Conservation (phyloP, 2,797 vertebrate genomes). For the Syngnathus acus region DNA sequence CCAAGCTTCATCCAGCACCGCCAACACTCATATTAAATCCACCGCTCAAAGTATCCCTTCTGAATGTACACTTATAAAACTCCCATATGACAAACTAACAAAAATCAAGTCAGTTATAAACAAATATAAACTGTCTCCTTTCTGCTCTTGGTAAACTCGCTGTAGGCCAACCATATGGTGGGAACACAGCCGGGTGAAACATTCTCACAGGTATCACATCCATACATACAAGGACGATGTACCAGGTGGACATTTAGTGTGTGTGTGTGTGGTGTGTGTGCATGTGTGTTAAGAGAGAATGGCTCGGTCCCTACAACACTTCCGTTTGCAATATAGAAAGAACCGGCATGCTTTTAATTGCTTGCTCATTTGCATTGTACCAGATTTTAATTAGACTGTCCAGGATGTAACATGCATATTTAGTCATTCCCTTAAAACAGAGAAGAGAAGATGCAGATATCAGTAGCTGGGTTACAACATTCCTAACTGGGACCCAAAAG, state of each 20-base stretch:
- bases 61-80: background rate
- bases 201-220: background rate
- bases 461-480: too few relatives aligned
- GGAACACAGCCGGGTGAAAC: background rate
- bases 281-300: background rate
- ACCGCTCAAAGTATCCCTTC: background rate
- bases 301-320: background rate
- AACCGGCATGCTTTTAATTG: background rate
- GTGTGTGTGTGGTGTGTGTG: background rate
- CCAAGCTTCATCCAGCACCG: constrained; percentile 3
- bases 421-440: background rate
- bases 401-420: background rate
- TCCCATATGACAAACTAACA: background rate
- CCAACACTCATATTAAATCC: background rate
- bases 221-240: background rate
- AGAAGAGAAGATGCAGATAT: background rate
- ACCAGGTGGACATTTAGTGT: background rate
- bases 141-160: background rate
- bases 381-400: background rate
- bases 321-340: background rate
- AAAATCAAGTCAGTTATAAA: background rate
- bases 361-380: constrained; percentile 7
- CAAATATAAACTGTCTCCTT: background rate
- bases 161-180: background rate
- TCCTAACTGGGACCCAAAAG: background rate